phyloP scores from a whole-genome alignment of 2,888 invertebrate species.

The Drosophila monieri region DNA sequence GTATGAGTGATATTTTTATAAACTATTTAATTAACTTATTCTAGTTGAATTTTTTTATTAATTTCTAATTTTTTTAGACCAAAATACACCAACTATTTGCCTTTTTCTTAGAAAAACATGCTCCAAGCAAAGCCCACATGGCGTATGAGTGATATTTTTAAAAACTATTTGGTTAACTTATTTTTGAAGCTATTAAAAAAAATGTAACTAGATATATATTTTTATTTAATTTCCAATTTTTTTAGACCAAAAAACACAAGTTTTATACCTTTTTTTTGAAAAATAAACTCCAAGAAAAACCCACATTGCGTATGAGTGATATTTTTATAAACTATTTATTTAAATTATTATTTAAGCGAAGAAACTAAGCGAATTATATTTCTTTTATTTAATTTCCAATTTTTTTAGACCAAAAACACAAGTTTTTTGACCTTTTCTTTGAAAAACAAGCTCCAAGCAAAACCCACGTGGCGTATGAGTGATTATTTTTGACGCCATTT shows the following conservation, averaged over 20 bases:
- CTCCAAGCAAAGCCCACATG: not conserved
- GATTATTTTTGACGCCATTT: not conserved
- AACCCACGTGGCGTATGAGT: not conserved
- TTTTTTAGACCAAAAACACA: not conserved
- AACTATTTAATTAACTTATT: no score
- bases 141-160: not conserved
- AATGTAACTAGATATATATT: no score
- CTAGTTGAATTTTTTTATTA: no score
- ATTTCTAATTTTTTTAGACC: not conserved
- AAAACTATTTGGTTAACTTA: no score
- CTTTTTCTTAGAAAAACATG: not conserved
- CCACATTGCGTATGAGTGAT: not conserved
- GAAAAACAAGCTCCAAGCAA: not conserved
- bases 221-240: no score
- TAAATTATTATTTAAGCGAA: no score
- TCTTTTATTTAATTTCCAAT: not conserved
- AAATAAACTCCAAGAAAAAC: not conserved
- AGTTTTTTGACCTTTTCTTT: not conserved
- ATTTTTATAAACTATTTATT: no score
- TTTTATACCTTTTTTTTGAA: not conserved
- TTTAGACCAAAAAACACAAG: not conserved
- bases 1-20: no score
- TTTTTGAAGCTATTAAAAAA: no score
- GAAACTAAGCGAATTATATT: no score
- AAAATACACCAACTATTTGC: not conserved